phyloP scores from a whole-genome alignment of 2,113 vertebrate species.

The Phyllostomus hastatus region DNA sequence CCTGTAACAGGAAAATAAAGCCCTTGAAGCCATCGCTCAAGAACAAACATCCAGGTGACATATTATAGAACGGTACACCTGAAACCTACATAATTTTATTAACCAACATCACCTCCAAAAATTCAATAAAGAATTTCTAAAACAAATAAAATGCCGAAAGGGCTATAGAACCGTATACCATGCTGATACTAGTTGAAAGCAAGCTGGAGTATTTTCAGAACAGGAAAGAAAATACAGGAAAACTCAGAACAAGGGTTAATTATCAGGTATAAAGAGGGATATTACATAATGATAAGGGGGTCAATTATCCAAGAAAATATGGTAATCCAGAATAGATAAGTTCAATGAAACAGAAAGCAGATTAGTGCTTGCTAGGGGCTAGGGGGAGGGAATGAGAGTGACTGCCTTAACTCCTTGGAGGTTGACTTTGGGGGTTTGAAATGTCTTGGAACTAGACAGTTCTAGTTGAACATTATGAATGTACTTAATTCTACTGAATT shows the following conservation, averaged over 20 bases:
- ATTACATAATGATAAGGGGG: not conserved
- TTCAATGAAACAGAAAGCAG: not conserved
- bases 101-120: not conserved
- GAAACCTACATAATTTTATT: not conserved
- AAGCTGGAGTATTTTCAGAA: not conserved
- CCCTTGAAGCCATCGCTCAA: not conserved
- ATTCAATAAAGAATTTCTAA: not conserved
- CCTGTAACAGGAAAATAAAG: slow-evolving; percentile 78
- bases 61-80: not conserved
- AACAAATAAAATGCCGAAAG: not conserved
- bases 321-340: not conserved
- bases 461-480: not conserved
- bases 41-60: not conserved
- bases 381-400: not conserved
- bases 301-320: not conserved
- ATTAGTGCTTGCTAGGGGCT: not conserved
- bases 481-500: not conserved
- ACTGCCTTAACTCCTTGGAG: not conserved
- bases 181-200: not conserved
- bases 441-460: not conserved
- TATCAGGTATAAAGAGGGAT: not conserved
- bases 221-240: not conserved
- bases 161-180: not conserved
- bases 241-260: not conserved
- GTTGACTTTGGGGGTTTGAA: not conserved